Conservation (phyloP, 1,140 invertebrate genomes). For the Cydia splendana region DNA sequence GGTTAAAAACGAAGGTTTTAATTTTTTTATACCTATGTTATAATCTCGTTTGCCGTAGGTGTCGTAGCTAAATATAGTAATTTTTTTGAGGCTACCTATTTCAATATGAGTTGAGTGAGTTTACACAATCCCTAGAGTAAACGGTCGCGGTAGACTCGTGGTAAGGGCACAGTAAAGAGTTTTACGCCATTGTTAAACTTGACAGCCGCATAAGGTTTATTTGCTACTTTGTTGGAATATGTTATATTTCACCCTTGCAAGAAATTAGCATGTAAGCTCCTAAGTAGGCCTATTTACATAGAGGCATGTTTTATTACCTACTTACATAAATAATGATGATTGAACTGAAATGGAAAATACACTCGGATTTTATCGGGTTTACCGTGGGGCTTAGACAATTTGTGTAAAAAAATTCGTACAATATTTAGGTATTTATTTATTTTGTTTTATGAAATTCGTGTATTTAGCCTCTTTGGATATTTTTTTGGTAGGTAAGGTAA, state of each 20-base stretch:
- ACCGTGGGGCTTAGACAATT: too few relatives aligned
- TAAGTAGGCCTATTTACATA: conserved; percentile 1
- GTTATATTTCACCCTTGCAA: neutral
- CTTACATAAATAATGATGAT: neutral
- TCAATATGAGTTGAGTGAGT: too few relatives aligned
- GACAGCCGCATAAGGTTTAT: neutral
- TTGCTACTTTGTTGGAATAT: neutral
- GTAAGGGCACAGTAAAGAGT: neutral
- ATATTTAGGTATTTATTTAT: too few relatives aligned
- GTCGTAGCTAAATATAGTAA: too few relatives aligned
- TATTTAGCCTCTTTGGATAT: too few relatives aligned
- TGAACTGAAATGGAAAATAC: neutral
- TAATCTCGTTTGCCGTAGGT: too few relatives aligned
- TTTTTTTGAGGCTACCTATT: too few relatives aligned
- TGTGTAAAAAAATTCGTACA: too few relatives aligned
- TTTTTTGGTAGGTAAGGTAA: too few relatives aligned
- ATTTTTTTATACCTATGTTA: neutral
- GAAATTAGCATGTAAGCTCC: neutral
- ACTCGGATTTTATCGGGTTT: too few relatives aligned
- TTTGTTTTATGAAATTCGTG: too few relatives aligned
- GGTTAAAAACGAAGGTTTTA: neutral
- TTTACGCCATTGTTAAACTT: conserved; percentile 5
- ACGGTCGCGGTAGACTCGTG: neutral
- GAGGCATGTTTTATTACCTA: neutral
- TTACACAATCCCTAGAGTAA: too few relatives aligned